phyloP scores from a whole-genome alignment of 2,888 invertebrate genomes.

The Tachina lurida region DNA sequence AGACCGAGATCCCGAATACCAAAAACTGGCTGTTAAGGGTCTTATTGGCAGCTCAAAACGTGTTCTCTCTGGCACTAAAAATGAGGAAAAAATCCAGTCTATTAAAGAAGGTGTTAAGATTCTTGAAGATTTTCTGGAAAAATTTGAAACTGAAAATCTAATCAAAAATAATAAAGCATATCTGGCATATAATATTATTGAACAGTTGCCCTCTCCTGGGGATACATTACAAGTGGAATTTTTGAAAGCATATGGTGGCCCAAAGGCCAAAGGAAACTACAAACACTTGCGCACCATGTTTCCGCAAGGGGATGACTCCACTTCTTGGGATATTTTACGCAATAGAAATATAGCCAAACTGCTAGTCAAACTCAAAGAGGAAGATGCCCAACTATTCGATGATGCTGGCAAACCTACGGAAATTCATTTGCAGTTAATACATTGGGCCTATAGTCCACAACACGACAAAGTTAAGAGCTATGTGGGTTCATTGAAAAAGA shows the following conservation, averaged over 20 bases:
- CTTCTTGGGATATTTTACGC: conserved; percentile 90
- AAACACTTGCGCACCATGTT: conserved; percentile 88
- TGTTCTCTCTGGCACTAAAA: conserved; percentile 89
- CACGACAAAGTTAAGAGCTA: conserved; percentile 87
- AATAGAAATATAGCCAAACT: conserved; percentile 86
- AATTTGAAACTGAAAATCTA: conserved; percentile 87
- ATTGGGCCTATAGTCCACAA: conserved; percentile 91
- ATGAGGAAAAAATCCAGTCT: conserved; percentile 89
- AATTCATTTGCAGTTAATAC: conserved; percentile 87
- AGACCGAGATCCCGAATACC: conserved; percentile 90
- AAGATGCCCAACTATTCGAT: conserved; percentile 86
- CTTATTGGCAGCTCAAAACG: conserved; percentile 88
- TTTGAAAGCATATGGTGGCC: conserved; percentile 87
- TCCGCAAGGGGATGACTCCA: conserved; percentile 84
- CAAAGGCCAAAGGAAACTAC: conserved; percentile 84
- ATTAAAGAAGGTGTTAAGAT: conserved; percentile 89
- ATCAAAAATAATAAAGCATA: conserved; percentile 89
- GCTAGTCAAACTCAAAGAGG: conserved; percentile 85
- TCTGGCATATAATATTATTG: conserved; percentile 85
- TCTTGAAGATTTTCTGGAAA: conserved; percentile 89
- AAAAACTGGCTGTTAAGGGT: conserved; percentile 88
- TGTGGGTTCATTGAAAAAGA: conserved; percentile 78
- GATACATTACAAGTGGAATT: conserved; percentile 84
- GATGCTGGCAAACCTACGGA: conserved; percentile 87
- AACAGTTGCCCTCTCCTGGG: conserved; percentile 85